Evolutionary conservation across 2,113 vertebrate genomes (phyloP).

Genomic region (Phalacrocorax carbo): DNA sequence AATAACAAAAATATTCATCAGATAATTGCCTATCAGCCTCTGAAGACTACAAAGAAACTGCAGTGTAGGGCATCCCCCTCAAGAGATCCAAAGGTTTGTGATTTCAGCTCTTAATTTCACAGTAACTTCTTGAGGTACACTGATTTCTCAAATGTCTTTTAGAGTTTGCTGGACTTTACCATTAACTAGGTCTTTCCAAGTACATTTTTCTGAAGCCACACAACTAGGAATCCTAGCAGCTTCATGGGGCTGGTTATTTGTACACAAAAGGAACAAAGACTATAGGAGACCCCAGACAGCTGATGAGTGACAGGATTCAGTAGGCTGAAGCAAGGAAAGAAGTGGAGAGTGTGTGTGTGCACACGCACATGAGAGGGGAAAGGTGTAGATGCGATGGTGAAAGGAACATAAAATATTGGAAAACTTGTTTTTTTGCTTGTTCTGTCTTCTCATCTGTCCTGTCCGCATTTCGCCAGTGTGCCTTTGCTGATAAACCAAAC

Average conservation of each 20-base stretch:
- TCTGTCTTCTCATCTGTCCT: not conserved
- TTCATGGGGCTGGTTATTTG: not conserved
- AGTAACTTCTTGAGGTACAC: not conserved
- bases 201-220: not conserved
- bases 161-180: not conserved
- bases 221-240: not conserved
- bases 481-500: not conserved
- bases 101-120: not conserved
- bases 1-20: not conserved
- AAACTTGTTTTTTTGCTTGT: not conserved
- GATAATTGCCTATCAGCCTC: not conserved
- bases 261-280: not conserved
- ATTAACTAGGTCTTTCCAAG: not conserved
- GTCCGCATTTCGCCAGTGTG: not conserved
- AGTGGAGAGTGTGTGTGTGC: not conserved
- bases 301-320: not conserved
- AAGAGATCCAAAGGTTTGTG: not conserved
- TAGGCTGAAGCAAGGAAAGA: not conserved
- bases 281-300: not conserved
- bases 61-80: not conserved
- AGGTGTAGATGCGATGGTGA: not conserved
- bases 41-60: not conserved
- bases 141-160: not conserved
- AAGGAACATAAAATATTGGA: not conserved
- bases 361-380: rapidly evolving